phyloP scores from a whole-genome alignment of 2,888 invertebrate genomes.

The Drosophila birchii region DNA sequence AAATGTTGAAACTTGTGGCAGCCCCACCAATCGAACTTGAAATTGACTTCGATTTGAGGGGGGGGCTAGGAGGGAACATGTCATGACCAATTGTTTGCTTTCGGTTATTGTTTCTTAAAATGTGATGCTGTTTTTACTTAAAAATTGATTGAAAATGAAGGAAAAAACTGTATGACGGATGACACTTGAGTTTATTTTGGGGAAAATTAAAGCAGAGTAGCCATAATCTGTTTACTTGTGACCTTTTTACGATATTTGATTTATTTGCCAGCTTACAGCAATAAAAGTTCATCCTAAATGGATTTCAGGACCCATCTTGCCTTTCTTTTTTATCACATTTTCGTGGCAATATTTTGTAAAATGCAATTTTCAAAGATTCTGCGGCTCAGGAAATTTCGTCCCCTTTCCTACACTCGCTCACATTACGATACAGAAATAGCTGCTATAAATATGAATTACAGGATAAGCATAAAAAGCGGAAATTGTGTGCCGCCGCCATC shows the following conservation, averaged over 20 bases:
- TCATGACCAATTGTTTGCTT: conserved; percentile 21
- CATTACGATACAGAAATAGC: conserved; percentile 69
- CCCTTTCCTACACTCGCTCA: conserved; percentile 28
- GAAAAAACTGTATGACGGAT: background rate
- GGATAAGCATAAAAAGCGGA: conserved; percentile 84
- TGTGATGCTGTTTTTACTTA: background rate
- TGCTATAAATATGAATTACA: conserved; percentile 84
- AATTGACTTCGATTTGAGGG: conserved; percentile 48
- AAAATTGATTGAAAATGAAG: conserved; percentile 1
- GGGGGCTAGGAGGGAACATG: background rate
- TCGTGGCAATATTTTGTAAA: conserved; percentile 44
- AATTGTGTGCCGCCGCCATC: conserved; percentile 79
- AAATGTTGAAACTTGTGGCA: conserved; percentile 67
- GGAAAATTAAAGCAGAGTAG: conserved; percentile 20
- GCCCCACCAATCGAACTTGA: conserved; percentile 43
- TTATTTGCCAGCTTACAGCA: conserved; percentile 50
- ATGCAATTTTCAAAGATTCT: conserved; percentile 73
- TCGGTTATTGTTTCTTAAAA: conserved; percentile 44
- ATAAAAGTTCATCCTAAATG: conserved; percentile 78
- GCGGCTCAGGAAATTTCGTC: conserved; percentile 62
- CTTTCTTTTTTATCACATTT: conserved; percentile 10
- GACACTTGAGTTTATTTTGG: conserved; percentile 14
- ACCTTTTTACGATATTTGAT: conserved; percentile 27
- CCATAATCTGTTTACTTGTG: conserved; percentile 5
- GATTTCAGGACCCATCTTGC: conserved; percentile 52